phyloP scores from a whole-genome alignment of 2,888 invertebrate genomes.

The Encarsia formosa region DNA sequence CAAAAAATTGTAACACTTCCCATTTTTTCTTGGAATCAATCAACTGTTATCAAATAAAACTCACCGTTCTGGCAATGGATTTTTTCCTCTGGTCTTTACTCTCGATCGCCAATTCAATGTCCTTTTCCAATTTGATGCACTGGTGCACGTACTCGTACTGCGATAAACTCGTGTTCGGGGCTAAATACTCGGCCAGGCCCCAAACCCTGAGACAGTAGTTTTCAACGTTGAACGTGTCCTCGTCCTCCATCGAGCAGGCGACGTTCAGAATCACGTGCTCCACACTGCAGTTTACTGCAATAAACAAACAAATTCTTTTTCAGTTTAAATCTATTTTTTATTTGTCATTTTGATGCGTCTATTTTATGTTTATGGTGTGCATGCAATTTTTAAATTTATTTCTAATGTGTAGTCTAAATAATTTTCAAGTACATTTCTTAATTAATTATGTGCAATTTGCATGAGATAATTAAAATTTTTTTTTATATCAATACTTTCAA shows the following conservation, averaged over 20 bases:
- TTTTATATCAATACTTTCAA: no score
- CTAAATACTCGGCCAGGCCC: conserved; percentile 85
- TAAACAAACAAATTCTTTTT: no score
- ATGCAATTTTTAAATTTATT: no score
- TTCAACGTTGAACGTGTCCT: conserved; percentile 61
- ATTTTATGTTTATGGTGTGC: no score
- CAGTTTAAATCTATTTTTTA: no score
- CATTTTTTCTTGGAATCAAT: neutral
- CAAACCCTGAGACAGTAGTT: conserved; percentile 69
- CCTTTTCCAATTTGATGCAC: conserved; percentile 88
- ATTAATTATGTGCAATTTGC: no score
- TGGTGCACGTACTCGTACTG: conserved; percentile 92
- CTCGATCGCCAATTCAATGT: conserved; percentile 64
- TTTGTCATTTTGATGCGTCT: no score
- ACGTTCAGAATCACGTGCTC: conserved; percentile 83
- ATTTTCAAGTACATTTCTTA: no score
- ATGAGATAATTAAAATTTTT: no score
- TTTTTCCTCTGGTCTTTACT: conserved; percentile 62
- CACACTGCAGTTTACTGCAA: conserved; percentile 79
- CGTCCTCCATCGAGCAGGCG: conserved; percentile 75
- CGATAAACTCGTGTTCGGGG: conserved; percentile 75
- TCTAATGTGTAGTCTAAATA: no score
- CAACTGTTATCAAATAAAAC: conserved; percentile 31
- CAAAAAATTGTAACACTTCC: conserved; percentile 2
- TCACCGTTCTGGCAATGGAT: conserved; percentile 72